phyloP scores from a whole-genome alignment of 2,888 invertebrate genomes.

The Dysmachus trigonus region DNA sequence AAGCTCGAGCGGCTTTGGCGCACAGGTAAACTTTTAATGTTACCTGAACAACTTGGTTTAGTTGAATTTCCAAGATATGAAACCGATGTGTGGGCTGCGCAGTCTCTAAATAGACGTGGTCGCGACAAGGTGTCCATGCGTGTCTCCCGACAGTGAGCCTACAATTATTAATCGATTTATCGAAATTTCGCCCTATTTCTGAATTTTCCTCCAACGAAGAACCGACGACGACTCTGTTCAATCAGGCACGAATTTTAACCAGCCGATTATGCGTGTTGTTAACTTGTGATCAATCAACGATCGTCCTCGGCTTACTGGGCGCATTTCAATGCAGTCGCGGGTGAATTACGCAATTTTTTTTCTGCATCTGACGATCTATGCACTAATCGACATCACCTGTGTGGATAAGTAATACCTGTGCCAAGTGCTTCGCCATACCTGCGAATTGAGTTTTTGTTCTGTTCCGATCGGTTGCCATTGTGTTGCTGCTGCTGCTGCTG shows the following conservation, averaged over 20 bases:
- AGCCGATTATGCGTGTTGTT: background rate
- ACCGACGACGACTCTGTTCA: slow-evolving; percentile 29
- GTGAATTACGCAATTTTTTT: slow-evolving; percentile 31
- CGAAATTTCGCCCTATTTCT: background rate
- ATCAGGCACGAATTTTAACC: slow-evolving; percentile 5
- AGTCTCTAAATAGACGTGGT: slow-evolving; percentile 54
- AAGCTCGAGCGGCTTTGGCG: slow-evolving; percentile 7
- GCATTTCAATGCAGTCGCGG: background rate
- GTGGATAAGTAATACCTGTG: slow-evolving; percentile 11
- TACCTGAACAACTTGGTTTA: slow-evolving; percentile 13
- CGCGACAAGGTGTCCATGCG: slow-evolving; percentile 49
- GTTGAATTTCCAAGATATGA: slow-evolving; percentile 40
- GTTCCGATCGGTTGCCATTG: background rate
- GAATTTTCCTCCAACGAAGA: slow-evolving; percentile 40
- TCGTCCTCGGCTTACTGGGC: background rate
- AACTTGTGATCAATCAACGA: background rate
- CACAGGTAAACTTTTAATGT: slow-evolving; percentile 34
- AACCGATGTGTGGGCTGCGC: slow-evolving; percentile 51
- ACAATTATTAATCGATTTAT: slow-evolving; percentile 22
- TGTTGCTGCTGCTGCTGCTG: too few species aligned
- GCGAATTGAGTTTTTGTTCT: background rate
- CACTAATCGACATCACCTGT: slow-evolving; percentile 31
- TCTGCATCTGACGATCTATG: slow-evolving; percentile 7
- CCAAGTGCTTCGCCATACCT: slow-evolving; percentile 1
- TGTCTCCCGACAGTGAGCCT: slow-evolving; percentile 40